Evolutionary conservation across 2,113 vertebrate genomes (phyloP), one percentile per base, ranked within the genome.

Genomic region (Callipepla californica): DNA sequence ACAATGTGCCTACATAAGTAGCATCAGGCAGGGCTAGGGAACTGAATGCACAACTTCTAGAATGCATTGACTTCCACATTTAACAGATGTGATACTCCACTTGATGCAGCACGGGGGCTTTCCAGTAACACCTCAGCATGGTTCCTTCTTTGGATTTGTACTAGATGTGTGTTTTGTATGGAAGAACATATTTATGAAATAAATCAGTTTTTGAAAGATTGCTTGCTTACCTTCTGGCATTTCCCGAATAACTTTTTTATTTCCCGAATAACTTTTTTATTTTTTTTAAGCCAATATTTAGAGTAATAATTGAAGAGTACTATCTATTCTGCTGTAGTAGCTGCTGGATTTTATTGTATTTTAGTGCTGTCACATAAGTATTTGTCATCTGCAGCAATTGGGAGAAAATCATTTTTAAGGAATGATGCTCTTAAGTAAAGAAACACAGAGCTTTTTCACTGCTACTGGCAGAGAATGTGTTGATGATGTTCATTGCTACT

Each of bases 1-100:
- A 28, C n/a, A 62, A n/a, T 2, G 13, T 30, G 38, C 1, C 9
- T 53, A 26, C 14, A 28, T 53, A 53, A 8, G 2, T 0, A 0
- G 40, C 57, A 22, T 34, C 25, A 15, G 4, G 55, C 21, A 11
- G 1, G 7, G 48, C 0, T 2, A 81, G 34, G n/a, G 75, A 79
- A 11, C 22, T 65, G n/a, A 80, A 51, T 17, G 3, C 58, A 32
- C n/a, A 70, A 8, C 38, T 87, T 77, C 6, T 20, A 72, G 72
- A 83, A 59, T 26, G 21, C 22, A 5, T 10, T 58, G 50, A 28
- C 67, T 83, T 80, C 38, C 9, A 3, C 1, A 0, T 63, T 47
- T 42, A 85, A 20, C 59, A 40, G 45, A 6, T 38, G 21, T 59
- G 79, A 38, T 67, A 30, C 65, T 72, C 63, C 40, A 57, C 20